Base-by-base conservation (phyloP, 1,140 invertebrate genomes). In the Megathymus violae region DNA sequence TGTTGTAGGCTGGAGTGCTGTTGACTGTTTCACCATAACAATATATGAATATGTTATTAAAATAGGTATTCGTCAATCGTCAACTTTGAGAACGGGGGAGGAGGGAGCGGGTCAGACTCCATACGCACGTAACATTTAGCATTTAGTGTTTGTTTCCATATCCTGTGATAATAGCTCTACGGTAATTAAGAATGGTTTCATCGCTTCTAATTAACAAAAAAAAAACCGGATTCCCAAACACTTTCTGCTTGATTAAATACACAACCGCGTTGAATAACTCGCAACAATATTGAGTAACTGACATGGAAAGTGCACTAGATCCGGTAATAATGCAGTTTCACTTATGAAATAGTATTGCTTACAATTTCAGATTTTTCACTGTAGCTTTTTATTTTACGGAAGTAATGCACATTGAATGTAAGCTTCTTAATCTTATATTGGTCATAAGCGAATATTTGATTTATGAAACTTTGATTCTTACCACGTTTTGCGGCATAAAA, bases 201-300 rank as follows among this genome's bases (percentile, higher is more conserved):
- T 36, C 27, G n/a, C n/a, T n/a, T n/a, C n/a, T n/a, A 7, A 17
- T 16, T 9, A 31, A 5, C 3, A 15, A 34, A 15, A 40, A 11
- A 52, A 38, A 14, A n/a, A 52, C 34, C 34, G 51, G 41, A 54
- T 9, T 19, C 11, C 31, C 13, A 43, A 27, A 54, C 38, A 52
- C 19, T 54, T 54, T 54, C 38, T 38, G 38, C 36, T 54, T 54
- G 51, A 54, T 54, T 54, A 22, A 43, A 13, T 38, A 41, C 13
- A 40, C 17, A 22, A 40, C 13, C 40, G 10, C 11, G 16, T 38
- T 54, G 51, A 43, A 36, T 41, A 22, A 54, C 22, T 43, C 27
- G n/a, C 13, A 14, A 43, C 17, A 15, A 22, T 10, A 19, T 54
- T 54, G 51, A 27, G 51, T 22, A 54, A 54, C 10, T 13, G 10